A percentile compares a stretch with the other conserved stretches of the same genome.
These are phyloP conservation scores for Antheraea pernyi DNA, from an alignment of 1,140 invertebrate species.

Conservation along the genomic window DNA sequence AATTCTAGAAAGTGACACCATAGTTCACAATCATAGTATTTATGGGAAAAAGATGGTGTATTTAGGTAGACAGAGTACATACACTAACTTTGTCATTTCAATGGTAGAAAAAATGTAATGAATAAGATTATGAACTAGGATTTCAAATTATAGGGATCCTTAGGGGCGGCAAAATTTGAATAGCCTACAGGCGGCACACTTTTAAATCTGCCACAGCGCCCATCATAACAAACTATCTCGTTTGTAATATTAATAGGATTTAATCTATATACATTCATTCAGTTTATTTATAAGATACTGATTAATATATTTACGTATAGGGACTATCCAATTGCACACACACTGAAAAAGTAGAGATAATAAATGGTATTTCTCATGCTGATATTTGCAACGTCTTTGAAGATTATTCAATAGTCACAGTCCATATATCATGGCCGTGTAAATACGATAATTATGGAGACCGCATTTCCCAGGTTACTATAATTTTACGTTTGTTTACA, in stretches of 20 bases:
- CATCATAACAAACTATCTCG: no score
- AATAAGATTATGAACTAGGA: no score
- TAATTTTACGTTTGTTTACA: not conserved
- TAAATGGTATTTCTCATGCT: constrained; percentile 49
- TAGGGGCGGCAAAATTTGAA: no score
- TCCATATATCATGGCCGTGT: constrained; percentile 59
- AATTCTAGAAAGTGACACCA: no score
- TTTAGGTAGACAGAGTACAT: no score
- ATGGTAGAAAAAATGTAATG: no score
- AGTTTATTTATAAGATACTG: not conserved
- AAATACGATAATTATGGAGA: constrained; percentile 47
- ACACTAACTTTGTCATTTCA: no score
- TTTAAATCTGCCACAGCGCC: no score
- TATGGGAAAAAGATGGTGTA: no score
- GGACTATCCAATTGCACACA: constrained; percentile 40
- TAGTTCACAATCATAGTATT: no score
- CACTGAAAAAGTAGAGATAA: constrained; percentile 54
- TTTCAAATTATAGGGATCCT: no score
- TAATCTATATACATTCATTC: not conserved
- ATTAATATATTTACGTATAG: constrained; percentile 28
- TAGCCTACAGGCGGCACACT: no score
- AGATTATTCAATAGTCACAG: constrained; percentile 47
- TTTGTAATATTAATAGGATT: not conserved
- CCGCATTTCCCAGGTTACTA: constrained; percentile 43
- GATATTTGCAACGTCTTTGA: constrained; percentile 68